Evolutionary conservation across 64 coral and sea anemone species (phyloP).

Genomic region (Pocillopora damicornis): DNA sequence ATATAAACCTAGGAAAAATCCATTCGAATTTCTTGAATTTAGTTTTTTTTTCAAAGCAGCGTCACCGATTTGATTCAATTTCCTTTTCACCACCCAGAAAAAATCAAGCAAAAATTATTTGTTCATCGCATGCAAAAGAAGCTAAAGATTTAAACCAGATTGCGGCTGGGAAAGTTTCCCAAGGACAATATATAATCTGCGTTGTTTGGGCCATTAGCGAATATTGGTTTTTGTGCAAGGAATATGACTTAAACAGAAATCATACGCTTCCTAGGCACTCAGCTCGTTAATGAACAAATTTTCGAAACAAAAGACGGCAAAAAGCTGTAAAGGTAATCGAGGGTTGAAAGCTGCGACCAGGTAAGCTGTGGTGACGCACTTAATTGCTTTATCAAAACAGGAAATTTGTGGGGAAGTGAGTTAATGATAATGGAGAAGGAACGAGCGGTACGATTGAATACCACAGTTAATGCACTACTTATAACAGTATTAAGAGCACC

Average conservation of each 20-base stretch:
- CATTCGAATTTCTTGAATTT: too few species aligned
- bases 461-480: not conserved
- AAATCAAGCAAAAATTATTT: not conserved
- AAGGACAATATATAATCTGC: slow-evolving; percentile 16
- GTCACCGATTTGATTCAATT: not conserved
- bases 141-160: not conserved
- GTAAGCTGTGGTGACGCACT: not conserved
- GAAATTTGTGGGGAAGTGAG: not conserved
- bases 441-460: not conserved
- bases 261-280: not conserved
- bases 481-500: not conserved
- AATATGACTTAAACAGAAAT: not conserved
- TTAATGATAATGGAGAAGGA: not conserved
- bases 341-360: not conserved
- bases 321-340: not conserved
- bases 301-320: slow-evolving; percentile 10
- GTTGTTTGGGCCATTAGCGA: not conserved
- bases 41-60: not conserved
- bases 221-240: slow-evolving; percentile 40
- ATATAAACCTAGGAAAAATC: too few species aligned
- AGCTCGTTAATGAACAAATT: not conserved
- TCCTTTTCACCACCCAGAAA: not conserved
- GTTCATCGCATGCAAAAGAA: not conserved
- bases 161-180: slow-evolving; percentile 21
- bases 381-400: not conserved